phyloP scores from a whole-genome alignment of 1,140 invertebrate species.

The Dreissena polymorpha region DNA sequence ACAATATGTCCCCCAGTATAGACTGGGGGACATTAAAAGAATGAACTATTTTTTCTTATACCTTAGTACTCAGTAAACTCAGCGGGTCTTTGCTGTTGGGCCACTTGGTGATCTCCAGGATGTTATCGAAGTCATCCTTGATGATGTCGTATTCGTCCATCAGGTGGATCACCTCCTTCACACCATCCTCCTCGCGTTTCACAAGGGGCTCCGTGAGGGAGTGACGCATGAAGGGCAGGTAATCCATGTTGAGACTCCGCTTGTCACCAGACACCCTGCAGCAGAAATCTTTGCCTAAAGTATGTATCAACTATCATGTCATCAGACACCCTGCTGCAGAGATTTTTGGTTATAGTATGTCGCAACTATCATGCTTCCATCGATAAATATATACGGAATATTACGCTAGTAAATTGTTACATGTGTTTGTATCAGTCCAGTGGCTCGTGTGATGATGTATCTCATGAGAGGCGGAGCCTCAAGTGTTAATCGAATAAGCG shows the following conservation, averaged over 20 bases:
- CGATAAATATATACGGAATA: no score
- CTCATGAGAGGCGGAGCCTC: no score
- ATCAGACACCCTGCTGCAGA: not conserved
- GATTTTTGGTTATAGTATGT: no score
- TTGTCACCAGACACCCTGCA: constrained; percentile 76
- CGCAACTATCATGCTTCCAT: no score
- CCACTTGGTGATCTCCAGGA: constrained; percentile 93
- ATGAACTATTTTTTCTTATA: constrained; percentile 78
- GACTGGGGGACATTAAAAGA: no score
- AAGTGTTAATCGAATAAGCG: no score
- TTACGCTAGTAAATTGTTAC: no score
- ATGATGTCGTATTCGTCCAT: constrained; percentile 91
- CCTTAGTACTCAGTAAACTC: constrained; percentile 89
- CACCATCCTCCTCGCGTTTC: constrained; percentile 84
- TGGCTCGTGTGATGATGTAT: no score
- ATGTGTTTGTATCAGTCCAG: no score
- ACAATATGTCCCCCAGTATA: no score
- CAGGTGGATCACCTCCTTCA: constrained; percentile 86
- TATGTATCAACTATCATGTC: not conserved
- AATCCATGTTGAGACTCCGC: constrained; percentile 83
- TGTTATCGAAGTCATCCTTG: constrained; percentile 94
- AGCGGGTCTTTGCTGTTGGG: constrained; percentile 88
- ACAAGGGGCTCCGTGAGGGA: constrained; percentile 88
- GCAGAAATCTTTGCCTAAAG: no score
- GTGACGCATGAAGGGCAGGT: constrained; percentile 87